Base-by-base conservation (phyloP, 2,888 invertebrate genomes). In the Antheraea assamensis region DNA sequence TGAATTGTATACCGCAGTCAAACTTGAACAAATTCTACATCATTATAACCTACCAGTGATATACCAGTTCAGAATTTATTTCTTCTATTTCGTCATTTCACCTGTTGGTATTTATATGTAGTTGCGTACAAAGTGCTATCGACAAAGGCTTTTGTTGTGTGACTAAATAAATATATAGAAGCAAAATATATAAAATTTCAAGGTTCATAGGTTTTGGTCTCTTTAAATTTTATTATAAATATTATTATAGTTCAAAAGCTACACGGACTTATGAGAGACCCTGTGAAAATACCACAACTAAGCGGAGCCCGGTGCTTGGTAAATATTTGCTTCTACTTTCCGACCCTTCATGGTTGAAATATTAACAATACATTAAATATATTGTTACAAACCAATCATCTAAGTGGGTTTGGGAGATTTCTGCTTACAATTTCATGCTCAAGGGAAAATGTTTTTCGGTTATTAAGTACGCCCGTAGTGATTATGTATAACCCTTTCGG, bases 291-390 rank as follows among this genome's bases (percentile, higher is more conserved):
- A 64, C 27, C 27, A 30, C 27, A 30, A 30, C 61, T 15, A 30
- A 64, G 17, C 61, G 30, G 30, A 58, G 58, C 15, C 30, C 61
- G 61, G 61, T 64, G 61, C 30, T n/a, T 68, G 68, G 35, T 68
- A 68, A 68, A 68, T n/a, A 68, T 68, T 68, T 68, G 61, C 61
- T 68, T 68, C 21, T 68, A 68, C 35, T 68, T 68, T 35, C 68
- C 31, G 68, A 35, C 68, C 35, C 68, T 68, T 35, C 10, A n/a
- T 8, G n/a, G 31, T 68, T 68, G 35, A 68, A 35, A 35, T 68
- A n/a, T 68, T 68, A 68, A 68, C 35, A 68, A 68, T 35, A 68
- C 35, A 68, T 68, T 68, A 68, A 68, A 68, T n/a, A 68, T 68
- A 68, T 68, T 68, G n/a, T 68, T 35, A 68, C 35, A 68, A n/a